Conservation (phyloP, 2,797 vertebrate genomes). For the Psittacula echo region DNA sequence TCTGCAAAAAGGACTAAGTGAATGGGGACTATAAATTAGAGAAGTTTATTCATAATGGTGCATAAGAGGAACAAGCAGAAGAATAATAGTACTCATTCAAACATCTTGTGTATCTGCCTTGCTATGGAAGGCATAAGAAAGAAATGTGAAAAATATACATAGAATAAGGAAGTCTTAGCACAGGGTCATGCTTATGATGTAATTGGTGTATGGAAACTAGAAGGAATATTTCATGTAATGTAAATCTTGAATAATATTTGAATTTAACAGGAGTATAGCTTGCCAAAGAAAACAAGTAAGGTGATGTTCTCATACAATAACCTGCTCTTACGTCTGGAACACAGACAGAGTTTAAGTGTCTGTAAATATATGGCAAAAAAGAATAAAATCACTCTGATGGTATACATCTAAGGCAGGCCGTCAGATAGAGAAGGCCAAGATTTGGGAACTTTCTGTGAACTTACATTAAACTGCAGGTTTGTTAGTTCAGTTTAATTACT, state of each 20-base stretch:
- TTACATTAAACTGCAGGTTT: background rate
- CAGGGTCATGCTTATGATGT: background rate
- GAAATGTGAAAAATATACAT: background rate
- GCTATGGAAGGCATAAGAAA: background rate
- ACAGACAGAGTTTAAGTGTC: background rate
- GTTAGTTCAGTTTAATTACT: background rate
- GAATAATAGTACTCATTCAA: background rate
- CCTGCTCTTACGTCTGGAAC: background rate
- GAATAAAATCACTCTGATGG: background rate
- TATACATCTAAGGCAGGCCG: background rate
- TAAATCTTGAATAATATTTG: background rate
- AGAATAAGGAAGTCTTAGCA: background rate
- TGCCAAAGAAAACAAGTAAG: background rate
- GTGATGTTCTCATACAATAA: background rate
- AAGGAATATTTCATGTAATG: background rate
- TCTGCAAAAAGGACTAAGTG: constrained; percentile 38
- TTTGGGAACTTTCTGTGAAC: background rate
- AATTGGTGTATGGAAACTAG: background rate
- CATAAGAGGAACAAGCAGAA: background rate
- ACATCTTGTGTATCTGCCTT: background rate
- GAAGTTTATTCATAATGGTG: background rate
- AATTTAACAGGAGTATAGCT: background rate
- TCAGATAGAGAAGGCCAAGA: fast-evolving
- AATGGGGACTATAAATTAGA: background rate
- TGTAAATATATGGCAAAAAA: background rate